Evolutionary conservation across 2,888 invertebrate genomes (phyloP), one percentile per base, ranked within the genome.

Genomic region (Flexamia atlantica): DNA sequence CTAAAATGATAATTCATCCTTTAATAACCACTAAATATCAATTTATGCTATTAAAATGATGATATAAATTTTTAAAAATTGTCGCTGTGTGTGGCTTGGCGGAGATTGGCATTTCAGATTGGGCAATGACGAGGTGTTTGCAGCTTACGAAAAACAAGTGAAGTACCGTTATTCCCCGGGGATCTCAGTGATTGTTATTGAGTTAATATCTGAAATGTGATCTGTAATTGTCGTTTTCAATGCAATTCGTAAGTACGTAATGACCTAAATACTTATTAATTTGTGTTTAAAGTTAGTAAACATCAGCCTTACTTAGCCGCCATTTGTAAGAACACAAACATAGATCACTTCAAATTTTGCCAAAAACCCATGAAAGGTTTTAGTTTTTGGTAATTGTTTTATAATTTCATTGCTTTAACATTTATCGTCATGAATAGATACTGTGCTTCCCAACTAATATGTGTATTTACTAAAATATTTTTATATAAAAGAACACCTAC

Each of bases 71-170:
- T 64, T 64, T 28, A 25, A 30, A 64, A 28, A 28, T 17, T 28
- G 28, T 2, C 17, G 30, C 23, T 53, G 53, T 53, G 12, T 9
- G 28, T 64, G 25, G 64, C 14, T 70, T 76, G 28, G 74, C 74
- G 40, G 46, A 46, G 74, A 28, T 46, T 25, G 74, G 40, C 7
- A 40, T 40, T 42, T 40, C 40, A 76, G 74, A 76, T 76, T 76
- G 74, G 17, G 74, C 46, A 76, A 76, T 76, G 46, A 46, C 74
- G 74, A 28, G 50, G 46, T 46, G 74, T 5, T 76, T 76, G 74
- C 46, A 10, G 32, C 46, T 20, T 4, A 12, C n/a, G 28, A n/a
- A 28, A 72, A 46, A 46, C 42, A 36, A 46, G 10, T 28, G 3
- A 76, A 76, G n/a, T 76, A 23, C 74, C 25, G n/a, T 76, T 42